Conservation (phyloP, 2,113 vertebrate genomes). For the Puffinus mauretanicus region DNA sequence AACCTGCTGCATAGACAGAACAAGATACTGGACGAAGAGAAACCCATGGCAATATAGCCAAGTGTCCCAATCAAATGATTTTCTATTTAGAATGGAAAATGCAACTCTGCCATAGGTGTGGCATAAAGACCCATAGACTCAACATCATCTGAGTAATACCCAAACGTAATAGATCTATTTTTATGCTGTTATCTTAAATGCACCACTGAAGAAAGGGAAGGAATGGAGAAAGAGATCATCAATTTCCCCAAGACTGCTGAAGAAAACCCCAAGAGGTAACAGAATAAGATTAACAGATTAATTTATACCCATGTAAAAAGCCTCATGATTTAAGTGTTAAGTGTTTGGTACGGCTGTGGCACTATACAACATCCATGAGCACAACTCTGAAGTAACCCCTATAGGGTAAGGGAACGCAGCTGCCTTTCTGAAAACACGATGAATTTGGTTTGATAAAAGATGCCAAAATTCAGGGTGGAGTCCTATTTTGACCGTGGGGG, state of each 20-base stretch:
- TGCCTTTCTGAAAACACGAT: background rate
- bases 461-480: background rate
- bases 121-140: background rate
- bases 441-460: background rate
- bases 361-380: background rate
- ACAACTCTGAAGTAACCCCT: background rate
- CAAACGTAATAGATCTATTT: background rate
- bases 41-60: rapidly evolving
- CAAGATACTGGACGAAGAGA: background rate
- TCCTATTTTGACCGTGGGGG: background rate
- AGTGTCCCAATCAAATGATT: background rate
- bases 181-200: background rate
- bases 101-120: background rate
- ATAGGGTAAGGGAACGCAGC: background rate
- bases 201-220: background rate
- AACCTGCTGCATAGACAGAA: background rate
- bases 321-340: background rate
- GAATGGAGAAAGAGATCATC: background rate
- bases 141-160: background rate
- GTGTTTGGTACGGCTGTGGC: background rate
- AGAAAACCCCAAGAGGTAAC: background rate
- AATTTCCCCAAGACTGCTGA: background rate
- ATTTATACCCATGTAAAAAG: background rate
- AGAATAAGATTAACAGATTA: background rate
- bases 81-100: background rate